Evolutionary conservation across 1,140 invertebrate genomes (phyloP), one percentile per base, ranked within the genome.

Genomic region (Caenorhabditis elegans): DNA sequence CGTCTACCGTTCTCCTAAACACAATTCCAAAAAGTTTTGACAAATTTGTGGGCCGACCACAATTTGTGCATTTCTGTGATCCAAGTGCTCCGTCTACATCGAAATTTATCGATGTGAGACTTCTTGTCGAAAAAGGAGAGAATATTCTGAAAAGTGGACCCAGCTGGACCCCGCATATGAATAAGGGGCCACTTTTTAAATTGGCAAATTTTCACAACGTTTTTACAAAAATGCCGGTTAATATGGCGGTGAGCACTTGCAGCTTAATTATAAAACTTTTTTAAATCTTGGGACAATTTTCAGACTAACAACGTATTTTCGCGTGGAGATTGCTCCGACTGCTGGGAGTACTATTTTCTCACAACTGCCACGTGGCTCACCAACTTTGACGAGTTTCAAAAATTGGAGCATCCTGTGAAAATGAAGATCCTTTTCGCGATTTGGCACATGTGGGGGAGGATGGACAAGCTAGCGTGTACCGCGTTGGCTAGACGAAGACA

Each of bases 361-460:
- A 39, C 60, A 39, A 70, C 60, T 0, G 60, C 60, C 60, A 43
- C 31, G 60, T 70, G 60, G 60, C 60, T 70, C 8, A 39, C 60
- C 6, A 70, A 36, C 22, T 70, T 70, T n/a, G 60, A 70, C 60
- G 60, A 70, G n/a, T 70, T 70, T 28, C 34, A 70, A 39, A 70
- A 70, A 39, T 10, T 70, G 26, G n/a, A 43, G n/a, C 60, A 70
- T n/a, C 31, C 17, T 8, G 19, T 70, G 3, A 70, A 70, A 70
- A 70, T 70, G 60, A 70, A 39, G 22, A 70, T 70, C 13, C 34
- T 70, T 2, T 39, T 70, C 22, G 60, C 34, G 2, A 39, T 70
- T 10, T 70, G 60, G 60, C 60, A 70, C n/a, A 70, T 70, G 60
- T 70, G 60, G 60, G 60, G 34, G 17, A 13, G 60, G 10, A 19